Conservation (phyloP, 2,888 invertebrate species). For the Anodontia alba region DNA sequence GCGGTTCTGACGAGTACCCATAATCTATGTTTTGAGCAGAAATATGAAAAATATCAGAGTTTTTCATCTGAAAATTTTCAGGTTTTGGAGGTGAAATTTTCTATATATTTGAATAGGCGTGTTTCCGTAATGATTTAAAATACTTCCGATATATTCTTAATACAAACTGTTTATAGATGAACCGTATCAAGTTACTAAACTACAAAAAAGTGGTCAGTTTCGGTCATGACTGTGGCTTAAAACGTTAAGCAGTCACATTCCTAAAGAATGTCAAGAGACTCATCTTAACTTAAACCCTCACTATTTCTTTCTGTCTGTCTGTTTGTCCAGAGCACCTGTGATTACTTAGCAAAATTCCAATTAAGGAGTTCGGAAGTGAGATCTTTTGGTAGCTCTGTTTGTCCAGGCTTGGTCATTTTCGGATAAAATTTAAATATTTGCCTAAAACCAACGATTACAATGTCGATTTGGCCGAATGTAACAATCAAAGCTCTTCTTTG, state of each 20-base stretch:
- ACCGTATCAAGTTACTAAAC: not conserved
- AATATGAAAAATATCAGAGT: too few species aligned
- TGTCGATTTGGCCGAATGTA: not conserved
- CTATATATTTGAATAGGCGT: too few species aligned
- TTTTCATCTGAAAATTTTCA: too few species aligned
- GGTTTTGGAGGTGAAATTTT: too few species aligned
- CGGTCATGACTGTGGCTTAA: too few species aligned
- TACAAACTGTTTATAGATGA: too few species aligned
- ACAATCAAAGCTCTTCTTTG: constrained; percentile 16
- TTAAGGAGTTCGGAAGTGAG: constrained; percentile 1
- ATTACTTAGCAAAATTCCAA: constrained; percentile 13
- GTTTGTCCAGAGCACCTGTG: constrained; percentile 5
- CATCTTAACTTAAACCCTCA: not conserved
- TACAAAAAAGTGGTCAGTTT: not conserved
- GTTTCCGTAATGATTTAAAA: too few species aligned
- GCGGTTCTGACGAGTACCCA: too few species aligned
- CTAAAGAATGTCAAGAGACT: not conserved
- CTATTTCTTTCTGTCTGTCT: not conserved
- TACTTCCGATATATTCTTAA: too few species aligned
- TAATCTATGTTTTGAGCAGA: too few species aligned
- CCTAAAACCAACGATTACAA: constrained; percentile 2
- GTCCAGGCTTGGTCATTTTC: constrained; percentile 11
- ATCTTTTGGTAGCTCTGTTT: not conserved
- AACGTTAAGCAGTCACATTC: too few species aligned
- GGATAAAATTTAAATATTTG: constrained; percentile 15